Percentiles rank a stretch among this genome's conserved stretches.
phyloP scores from a whole-genome alignment of 1,140 invertebrate genomes.

The Radopholus similis region DNA sequence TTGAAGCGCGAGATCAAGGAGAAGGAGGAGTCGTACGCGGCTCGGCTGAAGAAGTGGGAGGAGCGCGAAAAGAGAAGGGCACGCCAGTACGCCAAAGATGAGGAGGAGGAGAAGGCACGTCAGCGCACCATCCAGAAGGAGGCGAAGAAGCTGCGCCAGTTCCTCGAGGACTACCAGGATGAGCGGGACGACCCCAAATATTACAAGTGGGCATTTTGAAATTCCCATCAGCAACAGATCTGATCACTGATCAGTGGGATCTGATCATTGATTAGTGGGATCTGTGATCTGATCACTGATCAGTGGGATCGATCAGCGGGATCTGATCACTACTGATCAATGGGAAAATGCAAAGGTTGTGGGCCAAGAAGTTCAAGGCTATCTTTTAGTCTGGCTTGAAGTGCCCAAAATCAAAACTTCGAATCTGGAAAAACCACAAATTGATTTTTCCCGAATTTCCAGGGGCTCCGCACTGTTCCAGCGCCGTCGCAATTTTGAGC shows the following conservation, averaged over 20 bases:
- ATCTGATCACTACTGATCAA: too few species aligned
- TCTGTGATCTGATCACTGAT: too few species aligned
- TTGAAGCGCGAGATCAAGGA: conserved; percentile 34
- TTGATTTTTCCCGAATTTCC: conserved; percentile 19
- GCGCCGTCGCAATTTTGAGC: conserved; percentile 79
- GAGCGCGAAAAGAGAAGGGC: conserved; percentile 81
- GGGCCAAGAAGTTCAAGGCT: too few species aligned
- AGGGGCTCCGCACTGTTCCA: conserved; percentile 81
- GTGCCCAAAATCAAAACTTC: background rate
- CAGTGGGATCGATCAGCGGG: too few species aligned
- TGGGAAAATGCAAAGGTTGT: too few species aligned
- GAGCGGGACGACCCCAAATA: conserved; percentile 92
- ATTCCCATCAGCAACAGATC: background rate
- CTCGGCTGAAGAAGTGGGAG: conserved; percentile 71
- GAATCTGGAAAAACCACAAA: background rate
- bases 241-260: background rate
- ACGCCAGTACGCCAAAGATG: conserved; percentile 86
- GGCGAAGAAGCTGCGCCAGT: conserved; percentile 88
- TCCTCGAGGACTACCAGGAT: conserved; percentile 96
- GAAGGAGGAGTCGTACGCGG: conserved; percentile 43
- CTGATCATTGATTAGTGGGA: too few species aligned
- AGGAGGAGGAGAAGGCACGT: conserved; percentile 70
- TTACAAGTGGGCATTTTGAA: conserved; percentile 75
- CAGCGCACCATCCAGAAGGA: conserved; percentile 64
- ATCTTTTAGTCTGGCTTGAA: too few species aligned